These are phyloP conservation scores for Plectrocnemia conspersa DNA, from an alignment of 1,140 invertebrate species.

Conservation along the genomic window DNA sequence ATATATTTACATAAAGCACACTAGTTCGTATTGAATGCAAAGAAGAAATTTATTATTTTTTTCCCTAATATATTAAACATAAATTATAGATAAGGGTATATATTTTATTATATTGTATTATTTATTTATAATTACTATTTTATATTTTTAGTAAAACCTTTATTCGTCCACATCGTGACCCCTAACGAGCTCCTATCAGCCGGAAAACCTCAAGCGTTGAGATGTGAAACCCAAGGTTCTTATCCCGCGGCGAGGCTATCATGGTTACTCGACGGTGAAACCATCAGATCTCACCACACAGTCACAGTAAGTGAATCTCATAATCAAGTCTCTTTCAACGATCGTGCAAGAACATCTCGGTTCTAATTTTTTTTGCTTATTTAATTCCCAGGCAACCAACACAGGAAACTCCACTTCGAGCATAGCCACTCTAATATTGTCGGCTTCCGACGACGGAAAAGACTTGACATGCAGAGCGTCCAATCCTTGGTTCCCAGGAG, in stretches of 20 bases:
- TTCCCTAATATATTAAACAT: too few species aligned
- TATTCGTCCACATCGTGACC: conserved; percentile 61
- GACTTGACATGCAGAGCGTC: conserved; percentile 81
- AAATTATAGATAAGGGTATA: too few species aligned
- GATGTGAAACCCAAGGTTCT: conserved; percentile 68
- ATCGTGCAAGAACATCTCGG: too few species aligned
- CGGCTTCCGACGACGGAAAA: conserved; percentile 71
- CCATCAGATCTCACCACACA: conserved; percentile 49
- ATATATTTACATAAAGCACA: too few species aligned
- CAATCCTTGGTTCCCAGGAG: conserved; percentile 80
- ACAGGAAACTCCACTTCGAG: conserved; percentile 55
- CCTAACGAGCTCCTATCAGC: conserved; percentile 58
- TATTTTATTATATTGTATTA: too few species aligned
- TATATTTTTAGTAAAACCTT: conserved; percentile 60
- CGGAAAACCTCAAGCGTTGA: conserved; percentile 56
- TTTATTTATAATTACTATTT: too few species aligned
- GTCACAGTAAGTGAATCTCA: conserved; percentile 46
- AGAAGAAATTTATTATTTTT: too few species aligned
- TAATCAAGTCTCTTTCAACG: too few species aligned
- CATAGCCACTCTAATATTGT: conserved; percentile 66
- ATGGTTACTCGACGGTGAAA: conserved; percentile 64
- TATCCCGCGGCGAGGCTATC: conserved; percentile 67
- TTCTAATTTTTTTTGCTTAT: too few species aligned
- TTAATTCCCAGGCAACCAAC: conserved; percentile 26
- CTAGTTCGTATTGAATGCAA: too few species aligned